phyloP scores from a whole-genome alignment of 2,888 invertebrate species.

The Autographa gamma region DNA sequence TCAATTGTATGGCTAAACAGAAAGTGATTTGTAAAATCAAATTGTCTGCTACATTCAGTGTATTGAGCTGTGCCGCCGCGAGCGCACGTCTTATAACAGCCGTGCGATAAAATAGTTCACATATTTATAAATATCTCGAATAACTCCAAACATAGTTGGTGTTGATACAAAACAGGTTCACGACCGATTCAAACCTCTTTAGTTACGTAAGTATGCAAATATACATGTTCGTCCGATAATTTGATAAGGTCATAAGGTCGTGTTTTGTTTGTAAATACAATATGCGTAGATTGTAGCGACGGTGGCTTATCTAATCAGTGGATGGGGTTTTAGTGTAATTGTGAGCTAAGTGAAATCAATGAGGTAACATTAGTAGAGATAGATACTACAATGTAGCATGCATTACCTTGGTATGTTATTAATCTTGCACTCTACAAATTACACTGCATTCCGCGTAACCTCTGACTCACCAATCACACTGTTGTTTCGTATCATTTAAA shows the following conservation, averaged over 20 bases:
- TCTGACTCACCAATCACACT: no score
- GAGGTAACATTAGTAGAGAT: no score
- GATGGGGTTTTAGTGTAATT: not conserved
- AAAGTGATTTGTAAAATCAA: not conserved
- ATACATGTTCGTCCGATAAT: constrained; percentile 1
- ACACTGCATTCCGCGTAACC: not conserved
- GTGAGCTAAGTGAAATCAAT: not conserved
- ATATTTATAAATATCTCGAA: not conserved
- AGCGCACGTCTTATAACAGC: constrained; percentile 18
- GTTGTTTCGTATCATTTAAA: no score
- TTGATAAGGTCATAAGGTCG: constrained; percentile 14
- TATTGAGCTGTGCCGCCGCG: constrained; percentile 11
- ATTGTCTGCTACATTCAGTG: constrained; percentile 23
- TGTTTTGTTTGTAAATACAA: constrained; percentile 40
- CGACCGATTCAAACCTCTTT: constrained; percentile 11
- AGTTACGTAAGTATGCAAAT: constrained; percentile 43
- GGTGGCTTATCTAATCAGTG: not conserved
- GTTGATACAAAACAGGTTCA: constrained; percentile 10
- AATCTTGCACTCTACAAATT: constrained; percentile 23
- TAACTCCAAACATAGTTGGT: not conserved
- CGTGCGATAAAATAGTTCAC: not conserved
- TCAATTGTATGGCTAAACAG: constrained; percentile 30
- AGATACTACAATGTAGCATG: no score
- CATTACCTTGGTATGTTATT: constrained; percentile 6
- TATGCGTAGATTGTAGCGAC: not conserved